Base-by-base conservation (phyloP, 2,113 vertebrate genomes). In the Perognathus longimembris region DNA sequence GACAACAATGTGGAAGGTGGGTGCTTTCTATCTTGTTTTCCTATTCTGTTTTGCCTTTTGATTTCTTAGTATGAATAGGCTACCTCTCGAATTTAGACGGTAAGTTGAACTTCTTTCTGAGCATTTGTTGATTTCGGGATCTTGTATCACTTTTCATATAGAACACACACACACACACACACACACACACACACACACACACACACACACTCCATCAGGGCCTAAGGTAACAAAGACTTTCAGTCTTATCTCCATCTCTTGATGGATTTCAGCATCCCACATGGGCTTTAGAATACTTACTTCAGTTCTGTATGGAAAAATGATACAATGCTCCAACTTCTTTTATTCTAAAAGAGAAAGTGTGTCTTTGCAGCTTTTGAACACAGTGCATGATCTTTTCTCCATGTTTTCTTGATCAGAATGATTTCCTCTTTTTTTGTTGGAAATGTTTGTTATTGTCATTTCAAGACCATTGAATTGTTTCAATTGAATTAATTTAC, bases 1-100 rank as follows among this genome's bases (percentile, higher is more conserved):
- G 99, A 99, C 98, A 98, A 97, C 99, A 97, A 98, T 98, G 98
- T 98, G 93, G 98, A 99, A 99, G 99, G 99, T 99, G 99, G 99
- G 99, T 99, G 98, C 98, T 98, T 97, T 98, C 95, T 97, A 95
- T 98, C 97, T 98, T 98, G 96, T 98, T 98, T 97, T 97, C 95
- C 97, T 97, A 97, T 96, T 97, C 96, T 96, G 97, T 93, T 97
- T 97, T 98, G 87, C 42, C 61, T 95, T 61, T 97, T 96, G 84
- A 28, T 92, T 91, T 95, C 94, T 95, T 97, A 98, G 97, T 97
- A 77, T 96, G 96, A 75, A 95, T 93, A 97, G 95, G 97, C 95
- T 97, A 77, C 94, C 1, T 91, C 75, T 97, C 64, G 22, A 92
- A 92, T 90, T 95, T 95, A 81, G 38, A 98, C 94, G 98, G 98